phyloP scores from a whole-genome alignment of 2,888 invertebrate species.

The Apomyelois bistriatella region DNA sequence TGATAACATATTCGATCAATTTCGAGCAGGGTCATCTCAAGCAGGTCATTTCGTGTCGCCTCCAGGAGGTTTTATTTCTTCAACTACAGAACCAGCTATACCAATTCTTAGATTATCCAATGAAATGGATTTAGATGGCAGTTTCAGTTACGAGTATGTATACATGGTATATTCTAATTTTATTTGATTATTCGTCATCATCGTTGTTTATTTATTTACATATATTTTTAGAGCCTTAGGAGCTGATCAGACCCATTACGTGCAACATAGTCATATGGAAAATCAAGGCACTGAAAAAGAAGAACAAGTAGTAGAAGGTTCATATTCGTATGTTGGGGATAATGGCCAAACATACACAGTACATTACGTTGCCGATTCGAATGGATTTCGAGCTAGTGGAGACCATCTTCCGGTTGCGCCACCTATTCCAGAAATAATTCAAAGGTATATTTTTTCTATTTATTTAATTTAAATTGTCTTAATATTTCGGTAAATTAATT shows the following conservation, averaged over 20 bases:
- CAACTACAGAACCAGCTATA: constrained; percentile 71
- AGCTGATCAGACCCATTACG: constrained; percentile 76
- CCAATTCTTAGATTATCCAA: constrained; percentile 75
- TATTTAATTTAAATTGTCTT: background rate
- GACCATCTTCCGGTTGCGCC: constrained; percentile 89
- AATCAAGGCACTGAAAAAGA: constrained; percentile 79
- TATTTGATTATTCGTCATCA: background rate
- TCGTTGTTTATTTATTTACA: background rate
- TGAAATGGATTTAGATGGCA: constrained; percentile 79
- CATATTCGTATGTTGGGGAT: constrained; percentile 82
- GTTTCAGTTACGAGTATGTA: constrained; percentile 78
- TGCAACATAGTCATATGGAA: constrained; percentile 78
- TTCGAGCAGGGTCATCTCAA: constrained; percentile 47
- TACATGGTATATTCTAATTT: background rate
- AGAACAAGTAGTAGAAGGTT: constrained; percentile 81
- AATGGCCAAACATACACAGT: constrained; percentile 82
- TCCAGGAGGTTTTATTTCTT: constrained; percentile 51
- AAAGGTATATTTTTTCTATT: constrained; percentile 53
- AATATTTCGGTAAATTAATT: background rate
- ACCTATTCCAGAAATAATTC: constrained; percentile 85
- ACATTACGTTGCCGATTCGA: constrained; percentile 86
- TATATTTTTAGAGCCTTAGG: constrained; percentile 60
- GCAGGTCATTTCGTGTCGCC: constrained; percentile 48
- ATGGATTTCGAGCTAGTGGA: constrained; percentile 87
- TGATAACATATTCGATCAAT: constrained; percentile 47